A percentile compares a stretch with the other conserved stretches of the same genome.
Evolutionary conservation across 2,888 invertebrate genomes (phyloP).

Genomic region (Blastobasis adustella): DNA sequence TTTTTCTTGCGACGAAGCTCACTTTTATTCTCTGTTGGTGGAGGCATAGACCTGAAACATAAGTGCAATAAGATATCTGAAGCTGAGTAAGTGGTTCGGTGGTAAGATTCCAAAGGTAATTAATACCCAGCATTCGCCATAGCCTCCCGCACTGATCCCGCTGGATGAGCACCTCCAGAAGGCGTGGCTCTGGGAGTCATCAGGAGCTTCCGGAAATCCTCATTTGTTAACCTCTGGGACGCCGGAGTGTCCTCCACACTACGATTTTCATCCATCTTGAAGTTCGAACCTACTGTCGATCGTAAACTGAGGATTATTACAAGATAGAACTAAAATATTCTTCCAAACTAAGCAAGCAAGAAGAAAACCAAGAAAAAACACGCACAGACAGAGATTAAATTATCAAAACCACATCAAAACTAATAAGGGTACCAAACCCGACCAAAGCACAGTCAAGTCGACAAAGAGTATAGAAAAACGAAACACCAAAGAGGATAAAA

Average conservation of each 20-base stretch:
- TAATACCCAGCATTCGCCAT: conserved; percentile 77
- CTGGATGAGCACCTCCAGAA: conserved; percentile 58
- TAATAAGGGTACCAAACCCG: no score
- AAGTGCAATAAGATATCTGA: neutral
- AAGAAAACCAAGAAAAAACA: no score
- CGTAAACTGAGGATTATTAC: no score
- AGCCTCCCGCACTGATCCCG: conserved; percentile 80
- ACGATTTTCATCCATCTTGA: conserved; percentile 65
- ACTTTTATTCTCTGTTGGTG: conserved; percentile 81
- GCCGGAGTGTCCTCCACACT: conserved; percentile 76
- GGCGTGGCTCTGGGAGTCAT: conserved; percentile 94
- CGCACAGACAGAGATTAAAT: no score
- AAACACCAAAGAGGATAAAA: no score
- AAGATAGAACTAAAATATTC: no score
- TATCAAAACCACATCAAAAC: no score
- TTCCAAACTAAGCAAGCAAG: no score
- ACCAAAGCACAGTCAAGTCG: no score
- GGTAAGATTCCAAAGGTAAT: neutral
- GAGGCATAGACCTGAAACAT: conserved; percentile 55
- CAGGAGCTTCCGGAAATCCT: conserved; percentile 95
- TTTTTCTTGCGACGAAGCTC: conserved; percentile 94
- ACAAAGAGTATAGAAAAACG: no score
- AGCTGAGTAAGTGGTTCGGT: neutral
- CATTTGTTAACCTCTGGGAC: conserved; percentile 93
- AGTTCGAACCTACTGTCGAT: neutral